phyloP scores from a whole-genome alignment of 2,888 invertebrate genomes.

The Thymelicus sylvestris region DNA sequence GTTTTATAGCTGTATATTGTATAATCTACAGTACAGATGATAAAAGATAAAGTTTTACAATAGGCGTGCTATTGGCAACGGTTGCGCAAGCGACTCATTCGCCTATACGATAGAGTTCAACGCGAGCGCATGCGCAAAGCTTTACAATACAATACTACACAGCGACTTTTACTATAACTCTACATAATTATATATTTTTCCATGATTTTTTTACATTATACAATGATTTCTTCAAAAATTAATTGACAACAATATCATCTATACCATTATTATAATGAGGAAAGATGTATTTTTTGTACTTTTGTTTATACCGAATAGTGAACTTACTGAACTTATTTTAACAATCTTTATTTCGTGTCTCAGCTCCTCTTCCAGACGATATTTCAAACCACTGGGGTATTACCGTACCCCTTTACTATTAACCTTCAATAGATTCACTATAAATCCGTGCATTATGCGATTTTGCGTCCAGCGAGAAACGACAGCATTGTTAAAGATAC shows the following conservation, averaged over 20 bases:
- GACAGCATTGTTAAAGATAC: conserved; percentile 28
- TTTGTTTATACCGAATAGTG: too few relatives aligned
- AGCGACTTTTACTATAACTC: neutral
- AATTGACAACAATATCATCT: too few relatives aligned
- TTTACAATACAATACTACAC: conserved; percentile 1
- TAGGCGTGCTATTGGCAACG: conserved; percentile 1
- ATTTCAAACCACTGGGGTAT: too few relatives aligned
- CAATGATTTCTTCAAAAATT: too few relatives aligned
- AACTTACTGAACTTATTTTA: too few relatives aligned
- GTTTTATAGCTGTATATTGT: too few relatives aligned
- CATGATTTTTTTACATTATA: too few relatives aligned
- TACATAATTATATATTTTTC: neutral
- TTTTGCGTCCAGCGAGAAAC: conserved; percentile 24
- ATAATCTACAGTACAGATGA: neutral
- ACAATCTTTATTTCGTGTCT: too few relatives aligned
- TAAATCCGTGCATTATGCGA: conserved; percentile 30
- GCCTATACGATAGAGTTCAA: conserved; percentile 68
- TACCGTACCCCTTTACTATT: too few relatives aligned
- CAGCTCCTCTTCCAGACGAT: too few relatives aligned
- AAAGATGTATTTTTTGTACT: too few relatives aligned
- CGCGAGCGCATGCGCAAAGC: conserved; percentile 53
- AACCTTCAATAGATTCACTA: neutral
- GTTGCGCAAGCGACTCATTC: conserved; percentile 34
- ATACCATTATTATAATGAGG: too few relatives aligned
- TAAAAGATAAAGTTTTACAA: neutral